Percentiles rank a stretch among this genome's conserved stretches.
Evolutionary conservation across 2,888 invertebrate species (phyloP).

Genomic region (Polydrusus cervinus): DNA sequence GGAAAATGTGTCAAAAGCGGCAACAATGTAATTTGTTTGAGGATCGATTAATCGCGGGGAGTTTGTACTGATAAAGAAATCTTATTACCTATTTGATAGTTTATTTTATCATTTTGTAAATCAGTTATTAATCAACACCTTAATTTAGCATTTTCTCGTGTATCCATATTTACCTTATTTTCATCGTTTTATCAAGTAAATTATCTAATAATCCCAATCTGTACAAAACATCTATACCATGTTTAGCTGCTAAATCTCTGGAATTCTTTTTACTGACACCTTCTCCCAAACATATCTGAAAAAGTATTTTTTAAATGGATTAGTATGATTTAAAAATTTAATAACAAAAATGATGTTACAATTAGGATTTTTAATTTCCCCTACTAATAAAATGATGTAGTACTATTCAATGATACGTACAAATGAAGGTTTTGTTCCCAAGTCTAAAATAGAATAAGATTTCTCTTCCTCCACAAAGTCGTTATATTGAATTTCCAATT

Average conservation of each 20-base stretch:
- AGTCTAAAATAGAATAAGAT: conserved; percentile 58
- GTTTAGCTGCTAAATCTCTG: conserved; percentile 59
- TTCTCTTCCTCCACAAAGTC: conserved; percentile 58
- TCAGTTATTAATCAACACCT: background rate
- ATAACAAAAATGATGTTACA: no score
- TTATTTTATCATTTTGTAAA: background rate
- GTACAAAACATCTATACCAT: conserved; percentile 59
- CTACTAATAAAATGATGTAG: no score
- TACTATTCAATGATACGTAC: conserved; percentile 56
- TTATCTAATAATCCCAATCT: conserved; percentile 57
- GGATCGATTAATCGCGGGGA: conserved; percentile 3
- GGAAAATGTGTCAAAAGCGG: background rate
- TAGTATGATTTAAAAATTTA: no score
- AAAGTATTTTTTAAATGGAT: conserved; percentile 26
- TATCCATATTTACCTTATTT: conserved; percentile 25
- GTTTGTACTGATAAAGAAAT: background rate
- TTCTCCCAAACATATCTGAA: conserved; percentile 63
- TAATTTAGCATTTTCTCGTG: background rate
- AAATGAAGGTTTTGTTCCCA: conserved; percentile 61
- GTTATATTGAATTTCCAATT: conserved; percentile 58
- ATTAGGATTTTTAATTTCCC: no score
- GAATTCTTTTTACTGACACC: conserved; percentile 57
- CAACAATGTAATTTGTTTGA: conserved; percentile 2
- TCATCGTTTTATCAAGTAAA: conserved; percentile 38
- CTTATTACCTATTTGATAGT: background rate